Evolutionary conservation across 1,140 invertebrate genomes (phyloP), one percentile per base, ranked within the genome.

Genomic region (Drosophila lini): DNA sequence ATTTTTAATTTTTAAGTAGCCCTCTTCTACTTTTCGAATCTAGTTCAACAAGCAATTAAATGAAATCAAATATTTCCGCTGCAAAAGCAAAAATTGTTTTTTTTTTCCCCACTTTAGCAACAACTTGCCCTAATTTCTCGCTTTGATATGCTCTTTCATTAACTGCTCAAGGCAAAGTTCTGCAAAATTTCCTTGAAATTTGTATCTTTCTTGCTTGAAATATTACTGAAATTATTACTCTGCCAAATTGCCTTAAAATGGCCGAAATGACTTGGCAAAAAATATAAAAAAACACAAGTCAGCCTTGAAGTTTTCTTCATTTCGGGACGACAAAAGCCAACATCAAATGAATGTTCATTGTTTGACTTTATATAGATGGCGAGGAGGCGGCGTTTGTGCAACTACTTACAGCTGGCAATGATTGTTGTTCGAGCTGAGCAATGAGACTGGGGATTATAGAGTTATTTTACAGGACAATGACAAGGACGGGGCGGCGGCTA

Each of bases 381-480:
- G 61, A 40, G 36, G 44, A 38, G 67, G 70, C 40, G 60, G 38
- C 64, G 57, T 77, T 76, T 59, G 62, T 55, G 42, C 55, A 69
- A 76, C 62, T 76, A 70, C 68, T 71, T 71, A 70, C 62, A 67
- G 74, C 73, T 55, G 73, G 74, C 74, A 76, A 76, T 76, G 73
- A 76, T 76, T 76, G 74, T 76, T 77, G 74, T 76, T 77, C 63
- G 74, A 77, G 74, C 62, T 38, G 48, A 44, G 65, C 38, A 69
- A 55, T 52, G 65, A 58, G 63, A 55, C 73, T 68, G 74, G 64
- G 74, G 74, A 69, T 78, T 78, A 77, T 69, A 38, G 69, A 73
- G 69, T 73, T 73, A 73, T 73, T 73, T 59, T 59, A 73, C 69
- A 79, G 75, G 80, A 82, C 80, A 80, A 80, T 57, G 64, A 74